A percentile compares a stretch with the other conserved stretches of the same genome.
Evolutionary conservation across 2,797 vertebrate species (phyloP).

Genomic region (Toxotes lorentzi): DNA sequence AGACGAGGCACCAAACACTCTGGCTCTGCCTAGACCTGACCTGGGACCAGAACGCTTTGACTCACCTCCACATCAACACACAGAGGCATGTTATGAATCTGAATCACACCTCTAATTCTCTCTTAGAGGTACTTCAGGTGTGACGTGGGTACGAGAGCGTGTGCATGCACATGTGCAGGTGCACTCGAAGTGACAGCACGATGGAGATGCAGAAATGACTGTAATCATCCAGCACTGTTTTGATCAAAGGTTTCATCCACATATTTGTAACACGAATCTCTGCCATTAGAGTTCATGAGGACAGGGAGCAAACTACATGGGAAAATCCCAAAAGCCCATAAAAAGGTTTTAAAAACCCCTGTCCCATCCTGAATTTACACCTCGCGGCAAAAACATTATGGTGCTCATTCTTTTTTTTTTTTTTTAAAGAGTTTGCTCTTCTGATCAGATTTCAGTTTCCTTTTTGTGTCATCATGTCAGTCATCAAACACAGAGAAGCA

Average conservation of each 20-base stretch:
- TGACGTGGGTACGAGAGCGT: not conserved
- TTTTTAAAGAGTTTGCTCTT: constrained; percentile 19
- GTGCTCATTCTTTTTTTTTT: too few species aligned
- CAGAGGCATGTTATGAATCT: constrained; percentile 52
- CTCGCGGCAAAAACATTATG: constrained; percentile 12
- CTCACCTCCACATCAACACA: constrained; percentile 51
- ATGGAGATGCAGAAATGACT: constrained; percentile 61
- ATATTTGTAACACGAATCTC: constrained; percentile 60
- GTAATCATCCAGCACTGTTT: constrained; percentile 71
- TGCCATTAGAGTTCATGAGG: constrained; percentile 48
- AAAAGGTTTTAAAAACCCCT: constrained; percentile 21
- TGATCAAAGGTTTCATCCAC: constrained; percentile 68
- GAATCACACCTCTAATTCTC: constrained; percentile 71
- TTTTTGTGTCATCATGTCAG: constrained; percentile 50
- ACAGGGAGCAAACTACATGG: constrained; percentile 38
- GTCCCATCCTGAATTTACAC: constrained; percentile 35
- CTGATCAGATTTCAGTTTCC: constrained; percentile 69
- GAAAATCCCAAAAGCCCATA: constrained; percentile 65
- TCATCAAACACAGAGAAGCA: constrained; percentile 46
- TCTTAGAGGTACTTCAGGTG: constrained; percentile 49
- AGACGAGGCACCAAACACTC: constrained; percentile 1
- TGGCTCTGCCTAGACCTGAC: constrained; percentile 49
- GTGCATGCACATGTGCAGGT: not conserved
- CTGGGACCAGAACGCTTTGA: constrained; percentile 12
- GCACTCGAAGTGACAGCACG: constrained; percentile 43